Evolutionary conservation across 2,113 vertebrate species (phyloP).

Genomic region (Xenus cinereus): DNA sequence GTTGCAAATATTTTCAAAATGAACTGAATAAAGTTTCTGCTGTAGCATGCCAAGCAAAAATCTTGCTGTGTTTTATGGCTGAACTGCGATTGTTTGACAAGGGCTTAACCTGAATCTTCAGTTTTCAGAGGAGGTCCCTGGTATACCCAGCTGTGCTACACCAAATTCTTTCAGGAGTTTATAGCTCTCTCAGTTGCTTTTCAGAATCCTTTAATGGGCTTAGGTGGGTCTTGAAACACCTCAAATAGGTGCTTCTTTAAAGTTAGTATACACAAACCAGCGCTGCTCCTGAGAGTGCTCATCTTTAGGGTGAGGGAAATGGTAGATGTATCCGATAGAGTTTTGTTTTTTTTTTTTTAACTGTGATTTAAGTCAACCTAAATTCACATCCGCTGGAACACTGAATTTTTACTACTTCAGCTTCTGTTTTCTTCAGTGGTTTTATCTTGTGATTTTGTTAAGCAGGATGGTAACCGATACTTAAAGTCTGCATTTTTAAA

Average conservation of each 20-base stretch:
- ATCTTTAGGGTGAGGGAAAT: background rate
- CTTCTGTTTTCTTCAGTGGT: background rate
- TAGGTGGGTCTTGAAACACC: background rate
- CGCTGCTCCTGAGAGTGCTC: background rate
- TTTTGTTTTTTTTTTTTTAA: background rate
- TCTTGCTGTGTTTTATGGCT: conserved; percentile 54
- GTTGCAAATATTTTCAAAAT: conserved; percentile 73
- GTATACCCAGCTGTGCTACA: too few species aligned
- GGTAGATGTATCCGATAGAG: too few species aligned
- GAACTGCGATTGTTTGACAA: background rate
- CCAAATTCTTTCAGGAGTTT: background rate
- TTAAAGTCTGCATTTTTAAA: background rate
- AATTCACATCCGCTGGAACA: background rate
- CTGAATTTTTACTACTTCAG: background rate
- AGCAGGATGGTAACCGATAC: background rate
- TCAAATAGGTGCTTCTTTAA: background rate
- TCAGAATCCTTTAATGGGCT: background rate
- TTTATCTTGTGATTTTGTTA: background rate
- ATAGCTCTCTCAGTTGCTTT: background rate
- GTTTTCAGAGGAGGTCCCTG: background rate
- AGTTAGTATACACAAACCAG: background rate
- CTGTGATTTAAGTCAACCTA: background rate
- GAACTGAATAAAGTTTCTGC: conserved; percentile 77
- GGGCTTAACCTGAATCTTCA: background rate
- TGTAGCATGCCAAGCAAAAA: conserved; percentile 73